phyloP scores from a whole-genome alignment of 2,888 invertebrate species.

The Pterostichus niger region DNA sequence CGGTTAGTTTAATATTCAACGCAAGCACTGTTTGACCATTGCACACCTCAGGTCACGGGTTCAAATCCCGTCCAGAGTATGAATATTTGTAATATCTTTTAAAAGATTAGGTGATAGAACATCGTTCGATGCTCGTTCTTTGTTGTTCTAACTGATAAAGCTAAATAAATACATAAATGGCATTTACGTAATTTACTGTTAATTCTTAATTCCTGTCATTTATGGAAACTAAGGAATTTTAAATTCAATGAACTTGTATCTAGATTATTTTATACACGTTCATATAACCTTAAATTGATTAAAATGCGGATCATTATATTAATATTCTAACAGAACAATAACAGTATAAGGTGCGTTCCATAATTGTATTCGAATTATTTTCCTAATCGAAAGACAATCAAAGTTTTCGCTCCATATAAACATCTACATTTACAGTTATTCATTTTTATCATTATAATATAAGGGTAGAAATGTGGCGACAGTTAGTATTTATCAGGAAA shows the following conservation, averaged over 20 bases:
- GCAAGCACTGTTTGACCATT: too few species aligned
- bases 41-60: too few species aligned
- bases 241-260: constrained; percentile 3
- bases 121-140: too few species aligned
- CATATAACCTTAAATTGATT: constrained; percentile 44
- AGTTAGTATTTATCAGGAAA: too few species aligned
- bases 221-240: not conserved
- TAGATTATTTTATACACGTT: constrained; percentile 26
- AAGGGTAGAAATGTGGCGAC: constrained; percentile 1
- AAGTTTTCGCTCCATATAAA: constrained; percentile 24
- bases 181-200: too few species aligned
- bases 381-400: constrained; percentile 35
- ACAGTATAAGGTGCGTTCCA: constrained; percentile 47
- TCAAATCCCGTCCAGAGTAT: too few species aligned
- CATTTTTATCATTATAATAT: not conserved
- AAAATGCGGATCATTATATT: constrained; percentile 31
- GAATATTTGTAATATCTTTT: too few species aligned
- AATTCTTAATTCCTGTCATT: constrained; percentile 12
- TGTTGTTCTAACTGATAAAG: too few species aligned
- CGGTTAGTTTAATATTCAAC: too few species aligned
- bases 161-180: too few species aligned
- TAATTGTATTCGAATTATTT: constrained; percentile 45
- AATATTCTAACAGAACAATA: constrained; percentile 50
- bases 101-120: too few species aligned
- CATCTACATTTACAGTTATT: constrained; percentile 11